A percentile compares a stretch with the other conserved stretches of the same genome.
These are phyloP conservation scores for Sinotaia quadrata DNA, from an alignment of 2,888 invertebrate genomes.

Conservation along the genomic window DNA sequence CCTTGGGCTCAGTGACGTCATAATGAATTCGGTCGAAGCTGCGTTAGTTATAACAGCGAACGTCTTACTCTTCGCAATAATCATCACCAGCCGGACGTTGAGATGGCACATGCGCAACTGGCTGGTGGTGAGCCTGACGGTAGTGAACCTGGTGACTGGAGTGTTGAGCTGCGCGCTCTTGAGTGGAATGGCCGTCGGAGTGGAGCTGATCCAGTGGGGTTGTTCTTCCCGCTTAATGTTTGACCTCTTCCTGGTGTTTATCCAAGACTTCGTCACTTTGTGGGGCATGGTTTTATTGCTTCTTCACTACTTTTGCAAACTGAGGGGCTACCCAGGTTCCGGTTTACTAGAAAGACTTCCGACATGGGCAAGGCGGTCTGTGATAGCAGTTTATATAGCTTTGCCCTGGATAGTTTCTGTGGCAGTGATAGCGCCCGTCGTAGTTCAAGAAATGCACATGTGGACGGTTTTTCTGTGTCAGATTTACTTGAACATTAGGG, in stretches of 20 bases:
- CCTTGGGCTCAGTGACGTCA: too few relatives aligned
- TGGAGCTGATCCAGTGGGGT: constrained; percentile 4
- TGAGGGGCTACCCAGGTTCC: too few relatives aligned
- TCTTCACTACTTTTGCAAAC: constrained; percentile 14
- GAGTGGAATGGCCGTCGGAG: background rate
- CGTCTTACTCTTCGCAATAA: too few relatives aligned
- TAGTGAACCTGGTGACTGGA: background rate
- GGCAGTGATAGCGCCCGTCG: background rate
- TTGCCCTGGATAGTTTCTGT: constrained; percentile 3
- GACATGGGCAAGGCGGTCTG: background rate
- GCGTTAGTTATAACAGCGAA: too few relatives aligned
- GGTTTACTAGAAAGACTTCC: background rate
- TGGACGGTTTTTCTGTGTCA: background rate
- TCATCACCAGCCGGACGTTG: too few relatives aligned
- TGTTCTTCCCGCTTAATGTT: constrained; percentile 6
- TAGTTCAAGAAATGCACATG: background rate
- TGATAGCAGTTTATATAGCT: background rate
- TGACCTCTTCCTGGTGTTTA: background rate
- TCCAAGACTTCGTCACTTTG: constrained; percentile 13
- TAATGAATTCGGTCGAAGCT: too few relatives aligned
- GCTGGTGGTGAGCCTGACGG: constrained; percentile 10
- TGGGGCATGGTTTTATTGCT: constrained; percentile 13
- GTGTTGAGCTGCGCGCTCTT: background rate
- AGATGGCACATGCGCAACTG: background rate
- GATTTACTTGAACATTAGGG: background rate